Conservation (phyloP, 2,113 vertebrate species). For the Rhynchomys soricoides region DNA sequence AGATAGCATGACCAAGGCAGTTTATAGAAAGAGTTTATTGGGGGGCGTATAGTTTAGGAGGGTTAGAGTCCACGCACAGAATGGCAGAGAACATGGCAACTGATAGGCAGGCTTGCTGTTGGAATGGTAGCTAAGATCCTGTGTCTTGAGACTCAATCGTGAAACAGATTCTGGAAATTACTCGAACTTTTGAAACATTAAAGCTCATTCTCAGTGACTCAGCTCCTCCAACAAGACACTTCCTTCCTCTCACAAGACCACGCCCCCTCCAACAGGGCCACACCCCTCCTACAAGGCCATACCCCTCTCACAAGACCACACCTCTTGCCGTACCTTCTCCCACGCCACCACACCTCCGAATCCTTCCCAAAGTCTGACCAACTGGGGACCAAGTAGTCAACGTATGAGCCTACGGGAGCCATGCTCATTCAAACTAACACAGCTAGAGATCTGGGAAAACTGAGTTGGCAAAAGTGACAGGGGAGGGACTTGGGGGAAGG, state of each 20-base stretch:
- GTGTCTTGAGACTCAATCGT: no score
- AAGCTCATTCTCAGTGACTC: background rate
- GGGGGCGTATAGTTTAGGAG: background rate
- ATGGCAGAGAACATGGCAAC: background rate
- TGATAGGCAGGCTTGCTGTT: background rate
- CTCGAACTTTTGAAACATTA: background rate
- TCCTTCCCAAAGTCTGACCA: background rate
- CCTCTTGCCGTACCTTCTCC: background rate
- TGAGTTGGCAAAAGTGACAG: background rate
- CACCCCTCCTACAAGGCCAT: background rate
- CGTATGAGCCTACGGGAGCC: background rate
- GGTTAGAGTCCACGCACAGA: background rate
- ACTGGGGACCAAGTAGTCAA: background rate
- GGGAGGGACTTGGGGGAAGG: background rate
- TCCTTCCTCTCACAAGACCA: no score
- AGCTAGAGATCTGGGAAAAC: background rate
- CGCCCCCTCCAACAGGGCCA: background rate
- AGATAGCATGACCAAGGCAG: background rate
- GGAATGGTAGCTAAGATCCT: background rate
- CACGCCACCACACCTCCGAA: background rate
- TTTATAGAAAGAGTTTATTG: background rate
- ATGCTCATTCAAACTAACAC: background rate
- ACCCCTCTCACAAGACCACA: no score
- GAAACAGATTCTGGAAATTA: background rate
- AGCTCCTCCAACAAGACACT: no score